These are phyloP conservation scores for Toxotes jaculatrix DNA, from an alignment of 2,113 vertebrate species.

Conservation along the genomic window DNA sequence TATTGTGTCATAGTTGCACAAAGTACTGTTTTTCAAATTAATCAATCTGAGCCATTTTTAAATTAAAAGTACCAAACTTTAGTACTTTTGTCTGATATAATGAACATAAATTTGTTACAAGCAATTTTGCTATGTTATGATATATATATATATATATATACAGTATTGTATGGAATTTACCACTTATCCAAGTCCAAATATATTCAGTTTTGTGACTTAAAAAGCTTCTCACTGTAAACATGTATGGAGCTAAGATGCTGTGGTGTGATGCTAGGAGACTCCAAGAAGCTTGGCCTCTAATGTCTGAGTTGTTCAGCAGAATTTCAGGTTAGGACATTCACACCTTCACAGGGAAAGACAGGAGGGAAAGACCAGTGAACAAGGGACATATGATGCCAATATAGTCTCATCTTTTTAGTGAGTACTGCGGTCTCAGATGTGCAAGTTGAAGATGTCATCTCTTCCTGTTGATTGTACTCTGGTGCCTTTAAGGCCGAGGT, in stretches of 20 bases:
- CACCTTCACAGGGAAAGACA: neutral
- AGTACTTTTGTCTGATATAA: neutral
- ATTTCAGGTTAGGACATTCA: neutral
- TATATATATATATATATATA: neutral
- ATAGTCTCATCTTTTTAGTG: neutral
- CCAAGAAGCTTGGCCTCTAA: neutral
- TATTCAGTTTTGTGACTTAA: neutral
- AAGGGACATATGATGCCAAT: neutral
- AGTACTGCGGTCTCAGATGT: neutral
- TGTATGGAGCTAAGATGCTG: neutral
- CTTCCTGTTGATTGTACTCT: neutral
- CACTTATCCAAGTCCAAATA: neutral
- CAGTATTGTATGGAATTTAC: neutral
- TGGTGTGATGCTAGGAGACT: neutral
- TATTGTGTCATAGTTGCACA: too few relatives aligned
- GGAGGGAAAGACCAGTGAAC: neutral
- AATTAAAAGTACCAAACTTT: too few relatives aligned
- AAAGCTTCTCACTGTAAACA: neutral
- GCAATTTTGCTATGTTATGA: neutral
- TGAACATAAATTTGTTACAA: neutral
- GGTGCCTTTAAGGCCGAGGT: neutral
- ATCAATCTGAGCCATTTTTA: too few relatives aligned
- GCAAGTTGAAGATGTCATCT: neutral
- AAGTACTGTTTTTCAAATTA: too few relatives aligned
- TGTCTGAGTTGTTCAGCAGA: neutral